Evolutionary conservation across 2,888 invertebrate genomes (phyloP).

Genomic region (Mallateleia sp.): DNA sequence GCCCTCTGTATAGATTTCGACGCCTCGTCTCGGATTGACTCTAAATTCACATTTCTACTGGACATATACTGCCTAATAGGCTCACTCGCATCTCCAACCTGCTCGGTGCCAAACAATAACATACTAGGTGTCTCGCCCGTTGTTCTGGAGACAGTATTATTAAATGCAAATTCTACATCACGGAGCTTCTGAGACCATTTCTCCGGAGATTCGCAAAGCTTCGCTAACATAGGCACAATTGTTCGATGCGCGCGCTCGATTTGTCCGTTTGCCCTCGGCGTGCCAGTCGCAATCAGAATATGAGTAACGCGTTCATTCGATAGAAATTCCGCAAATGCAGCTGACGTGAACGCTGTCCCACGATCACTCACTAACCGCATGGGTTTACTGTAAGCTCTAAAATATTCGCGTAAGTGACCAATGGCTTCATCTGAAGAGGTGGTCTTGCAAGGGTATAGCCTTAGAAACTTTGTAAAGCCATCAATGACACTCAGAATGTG

Average conservation of each 20-base stretch:
- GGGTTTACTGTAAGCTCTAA: conserved; percentile 71
- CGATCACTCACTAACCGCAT: conserved; percentile 78
- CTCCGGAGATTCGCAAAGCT: conserved; percentile 62
- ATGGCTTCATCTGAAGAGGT: conserved; percentile 71
- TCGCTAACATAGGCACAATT: conserved; percentile 81
- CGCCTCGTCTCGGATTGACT: background rate
- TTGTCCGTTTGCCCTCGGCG: conserved; percentile 84
- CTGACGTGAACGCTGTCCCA: conserved; percentile 81
- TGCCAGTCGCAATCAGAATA: conserved; percentile 80
- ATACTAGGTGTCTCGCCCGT: conserved; percentile 82
- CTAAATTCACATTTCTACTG: no score
- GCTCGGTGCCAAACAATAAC: conserved; percentile 79
- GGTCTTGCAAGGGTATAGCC: conserved; percentile 71
- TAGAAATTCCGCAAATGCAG: conserved; percentile 77
- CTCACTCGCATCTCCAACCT: no score
- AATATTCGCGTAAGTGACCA: conserved; percentile 66
- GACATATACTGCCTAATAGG: no score
- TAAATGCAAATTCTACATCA: conserved; percentile 80
- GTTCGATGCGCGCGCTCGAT: conserved; percentile 79
- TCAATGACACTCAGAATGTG: conserved; percentile 81
- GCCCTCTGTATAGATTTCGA: background rate
- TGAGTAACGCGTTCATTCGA: conserved; percentile 76
- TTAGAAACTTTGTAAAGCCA: conserved; percentile 81
- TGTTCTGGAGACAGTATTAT: conserved; percentile 80
- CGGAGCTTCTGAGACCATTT: conserved; percentile 74